These are phyloP conservation scores for Hydriomena furcata DNA, from an alignment of 2,888 invertebrate genomes.

Conservation along the genomic window DNA sequence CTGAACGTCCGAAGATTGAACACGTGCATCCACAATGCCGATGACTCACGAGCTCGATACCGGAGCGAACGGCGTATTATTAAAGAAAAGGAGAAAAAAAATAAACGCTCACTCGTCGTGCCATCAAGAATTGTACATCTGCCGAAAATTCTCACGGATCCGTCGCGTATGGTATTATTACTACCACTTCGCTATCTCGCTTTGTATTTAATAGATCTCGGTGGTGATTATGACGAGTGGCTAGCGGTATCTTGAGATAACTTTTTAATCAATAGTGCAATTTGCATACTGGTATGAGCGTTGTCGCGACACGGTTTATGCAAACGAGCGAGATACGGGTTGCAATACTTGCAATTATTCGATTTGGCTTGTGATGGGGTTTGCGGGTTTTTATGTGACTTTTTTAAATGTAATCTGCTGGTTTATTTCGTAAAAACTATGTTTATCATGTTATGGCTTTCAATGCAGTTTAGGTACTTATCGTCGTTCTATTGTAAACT, in stretches of 20 bases:
- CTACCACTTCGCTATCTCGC: conserved; percentile 64
- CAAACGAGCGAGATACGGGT: conserved; percentile 33
- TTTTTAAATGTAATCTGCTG: too few species aligned
- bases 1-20: conserved; percentile 71
- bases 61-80: conserved; percentile 71
- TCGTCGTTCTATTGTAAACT: too few species aligned
- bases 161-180: conserved; percentile 75
- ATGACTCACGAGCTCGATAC: conserved; percentile 76
- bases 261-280: conserved; percentile 70
- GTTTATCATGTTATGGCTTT: too few species aligned
- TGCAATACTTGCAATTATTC: conserved; percentile 28
- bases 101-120: conserved; percentile 78
- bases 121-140: conserved; percentile 83
- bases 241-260: conserved; percentile 70
- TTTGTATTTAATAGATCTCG: conserved; percentile 67
- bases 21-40: conserved; percentile 80
- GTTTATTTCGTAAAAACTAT: too few species aligned
- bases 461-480: too few species aligned
- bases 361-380: too few species aligned
- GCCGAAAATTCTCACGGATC: conserved; percentile 83
- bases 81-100: conserved; percentile 70
- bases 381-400: too few species aligned
- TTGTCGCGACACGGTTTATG: conserved; percentile 49
- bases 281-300: conserved; percentile 68
- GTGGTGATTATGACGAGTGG: conserved; percentile 71